Conservation (phyloP, 2,888 invertebrate species). For the Amblyjoppa proteus region DNA sequence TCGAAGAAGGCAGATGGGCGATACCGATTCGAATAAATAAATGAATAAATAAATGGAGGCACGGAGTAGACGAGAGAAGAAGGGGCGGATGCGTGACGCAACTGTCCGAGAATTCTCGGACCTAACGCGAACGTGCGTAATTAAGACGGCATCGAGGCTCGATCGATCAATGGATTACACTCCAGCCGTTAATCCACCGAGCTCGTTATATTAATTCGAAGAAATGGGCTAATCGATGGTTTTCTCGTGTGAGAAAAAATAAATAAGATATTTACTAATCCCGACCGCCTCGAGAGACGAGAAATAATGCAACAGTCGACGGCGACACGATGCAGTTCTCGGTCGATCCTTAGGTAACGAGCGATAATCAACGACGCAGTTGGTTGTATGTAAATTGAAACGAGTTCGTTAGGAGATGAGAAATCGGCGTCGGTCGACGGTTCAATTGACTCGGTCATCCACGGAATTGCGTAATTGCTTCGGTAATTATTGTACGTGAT, state of each 20-base stretch:
- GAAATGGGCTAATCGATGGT: neutral
- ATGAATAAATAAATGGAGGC: conserved; percentile 29
- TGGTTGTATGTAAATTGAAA: neutral
- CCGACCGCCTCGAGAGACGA: neutral
- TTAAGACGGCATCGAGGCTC: conserved; percentile 30
- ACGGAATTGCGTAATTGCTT: neutral
- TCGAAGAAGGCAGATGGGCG: conserved; percentile 4
- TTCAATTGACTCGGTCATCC: neutral
- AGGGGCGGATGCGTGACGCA: conserved; percentile 38
- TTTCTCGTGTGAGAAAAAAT: neutral
- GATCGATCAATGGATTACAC: conserved; percentile 15
- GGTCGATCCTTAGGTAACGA: neutral
- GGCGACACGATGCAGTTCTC: too few relatives aligned
- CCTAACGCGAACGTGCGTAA: conserved; percentile 42
- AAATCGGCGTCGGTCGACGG: neutral
- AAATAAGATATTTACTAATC: neutral
- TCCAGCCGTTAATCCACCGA: neutral
- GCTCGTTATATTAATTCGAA: neutral
- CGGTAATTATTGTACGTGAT: neutral
- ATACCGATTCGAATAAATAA: conserved; percentile 54
- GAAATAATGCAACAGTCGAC: neutral
- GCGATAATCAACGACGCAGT: neutral
- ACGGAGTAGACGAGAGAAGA: neutral
- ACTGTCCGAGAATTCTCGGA: conserved; percentile 46
- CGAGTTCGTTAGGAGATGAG: neutral